phyloP scores from a whole-genome alignment of 2,113 vertebrate species.

The Cynoglossus semilaevis region DNA sequence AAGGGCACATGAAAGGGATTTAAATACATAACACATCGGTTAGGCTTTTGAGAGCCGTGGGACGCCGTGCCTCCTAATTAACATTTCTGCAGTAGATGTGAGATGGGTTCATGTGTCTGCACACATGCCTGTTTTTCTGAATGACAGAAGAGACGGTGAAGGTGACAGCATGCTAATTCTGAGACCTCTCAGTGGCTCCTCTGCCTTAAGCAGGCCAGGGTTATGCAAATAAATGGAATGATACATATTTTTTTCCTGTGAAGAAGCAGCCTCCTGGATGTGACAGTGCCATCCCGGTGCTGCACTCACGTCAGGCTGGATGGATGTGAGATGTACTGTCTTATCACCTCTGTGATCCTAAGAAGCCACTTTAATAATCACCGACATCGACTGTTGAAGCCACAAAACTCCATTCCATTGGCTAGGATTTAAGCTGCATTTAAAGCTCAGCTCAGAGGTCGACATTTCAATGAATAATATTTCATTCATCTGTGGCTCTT shows the following conservation, averaged over 20 bases:
- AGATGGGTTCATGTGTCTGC: constrained; percentile 69
- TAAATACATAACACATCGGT: constrained; percentile 72
- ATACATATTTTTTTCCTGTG: constrained; percentile 25
- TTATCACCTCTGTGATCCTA: constrained; percentile 34
- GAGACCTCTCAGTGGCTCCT: constrained; percentile 68
- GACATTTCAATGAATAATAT: not conserved
- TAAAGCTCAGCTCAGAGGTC: constrained; percentile 14
- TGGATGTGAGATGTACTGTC: constrained; percentile 20
- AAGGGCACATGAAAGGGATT: constrained; percentile 74
- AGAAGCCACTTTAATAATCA: constrained; percentile 31
- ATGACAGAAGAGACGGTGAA: constrained; percentile 75
- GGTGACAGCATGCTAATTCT: constrained; percentile 76
- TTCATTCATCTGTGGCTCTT: not conserved
- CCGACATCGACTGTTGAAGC: not conserved
- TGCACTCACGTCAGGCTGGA: constrained; percentile 21
- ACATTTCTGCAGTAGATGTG: constrained; percentile 72
- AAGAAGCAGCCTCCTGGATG: constrained; percentile 34
- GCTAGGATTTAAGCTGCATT: constrained; percentile 9
- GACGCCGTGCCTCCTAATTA: constrained; percentile 73
- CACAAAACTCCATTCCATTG: constrained; percentile 1
- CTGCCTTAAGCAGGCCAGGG: constrained; percentile 68
- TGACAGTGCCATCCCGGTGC: constrained; percentile 27
- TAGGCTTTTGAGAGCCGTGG: constrained; percentile 68
- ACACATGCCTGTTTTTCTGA: constrained; percentile 66
- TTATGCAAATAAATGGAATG: constrained; percentile 69